phyloP scores from a whole-genome alignment of 2,113 vertebrate species.

The Sprattus sprattus region DNA sequence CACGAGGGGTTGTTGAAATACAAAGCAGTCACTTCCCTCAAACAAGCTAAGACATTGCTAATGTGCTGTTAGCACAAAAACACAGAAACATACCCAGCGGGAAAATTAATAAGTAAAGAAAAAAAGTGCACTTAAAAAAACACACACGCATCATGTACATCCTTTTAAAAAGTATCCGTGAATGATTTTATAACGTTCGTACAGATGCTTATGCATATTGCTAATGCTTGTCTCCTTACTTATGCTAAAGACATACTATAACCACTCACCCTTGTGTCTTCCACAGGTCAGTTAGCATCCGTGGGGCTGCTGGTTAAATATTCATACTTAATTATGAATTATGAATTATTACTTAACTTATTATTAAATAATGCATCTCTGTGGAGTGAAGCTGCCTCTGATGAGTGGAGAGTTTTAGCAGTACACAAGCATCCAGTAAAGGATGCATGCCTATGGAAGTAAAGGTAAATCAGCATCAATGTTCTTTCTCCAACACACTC shows the following conservation, averaged over 20 bases:
- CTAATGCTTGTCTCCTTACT: slow-evolving; percentile 15
- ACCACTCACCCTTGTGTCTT: not conserved
- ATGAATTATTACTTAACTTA: no score
- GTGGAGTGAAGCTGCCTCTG: no score
- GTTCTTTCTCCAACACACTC: no score
- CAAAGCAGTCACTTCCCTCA: not conserved
- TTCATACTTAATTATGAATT: no score
- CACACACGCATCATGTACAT: not conserved
- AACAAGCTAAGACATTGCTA: not conserved
- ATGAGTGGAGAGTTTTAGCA: not conserved
- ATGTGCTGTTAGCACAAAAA: not conserved
- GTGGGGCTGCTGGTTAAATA: slow-evolving; percentile 20
- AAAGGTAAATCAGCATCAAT: not conserved
- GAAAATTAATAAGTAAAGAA: not conserved
- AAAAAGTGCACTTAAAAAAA: not conserved
- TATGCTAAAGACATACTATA: slow-evolving; percentile 5
- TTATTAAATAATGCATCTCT: slow-evolving; percentile 32
- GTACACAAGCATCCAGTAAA: not conserved
- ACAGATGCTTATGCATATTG: not conserved
- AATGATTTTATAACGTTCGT: slow-evolving; percentile 17
- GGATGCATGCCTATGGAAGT: not conserved
- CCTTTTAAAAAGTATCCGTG: slow-evolving; percentile 15
- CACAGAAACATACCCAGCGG: slow-evolving; percentile 18
- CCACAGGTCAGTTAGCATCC: slow-evolving; percentile 23
- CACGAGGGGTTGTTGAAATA: not conserved